phyloP scores from a whole-genome alignment of 1,140 invertebrate genomes.

The Achroia grisella region DNA sequence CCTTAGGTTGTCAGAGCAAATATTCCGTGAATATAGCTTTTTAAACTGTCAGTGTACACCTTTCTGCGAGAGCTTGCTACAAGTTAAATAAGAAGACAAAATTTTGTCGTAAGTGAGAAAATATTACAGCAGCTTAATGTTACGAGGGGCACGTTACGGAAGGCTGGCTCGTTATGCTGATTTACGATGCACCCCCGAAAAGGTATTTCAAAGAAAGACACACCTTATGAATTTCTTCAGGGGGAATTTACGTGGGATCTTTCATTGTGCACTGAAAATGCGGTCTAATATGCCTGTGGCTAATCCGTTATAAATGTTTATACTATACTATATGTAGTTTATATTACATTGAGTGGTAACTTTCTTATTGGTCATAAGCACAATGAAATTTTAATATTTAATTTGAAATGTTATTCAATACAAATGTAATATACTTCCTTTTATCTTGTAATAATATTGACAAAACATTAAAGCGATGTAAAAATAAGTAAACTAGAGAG shows the following conservation, averaged over 20 bases:
- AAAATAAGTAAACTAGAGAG: no score
- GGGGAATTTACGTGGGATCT: conserved; percentile 22
- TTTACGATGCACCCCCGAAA: conserved; percentile 55
- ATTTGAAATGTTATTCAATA: no score
- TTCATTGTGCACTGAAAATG: conserved; percentile 7
- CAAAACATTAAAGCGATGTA: no score
- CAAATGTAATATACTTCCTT: no score
- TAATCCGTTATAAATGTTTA: no score
- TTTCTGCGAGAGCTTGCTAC: not conserved
- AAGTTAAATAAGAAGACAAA: conserved; percentile 58
- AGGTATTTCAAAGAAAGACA: conserved; percentile 45
- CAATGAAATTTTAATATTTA: no score
- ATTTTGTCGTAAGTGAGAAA: conserved; percentile 67
- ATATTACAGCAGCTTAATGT: conserved; percentile 68
- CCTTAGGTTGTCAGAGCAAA: not conserved
- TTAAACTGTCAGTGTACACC: not conserved
- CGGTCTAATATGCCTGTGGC: no score
- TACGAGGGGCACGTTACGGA: conserved; percentile 53
- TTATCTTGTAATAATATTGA: no score
- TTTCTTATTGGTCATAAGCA: no score
- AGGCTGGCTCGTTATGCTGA: conserved; percentile 61
- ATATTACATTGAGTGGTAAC: no score
- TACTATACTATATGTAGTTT: no score
- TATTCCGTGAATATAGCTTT: not conserved
- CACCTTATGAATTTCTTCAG: conserved; percentile 29